phyloP scores from a whole-genome alignment of 2,888 invertebrate species.

The Apotomis betuletana region DNA sequence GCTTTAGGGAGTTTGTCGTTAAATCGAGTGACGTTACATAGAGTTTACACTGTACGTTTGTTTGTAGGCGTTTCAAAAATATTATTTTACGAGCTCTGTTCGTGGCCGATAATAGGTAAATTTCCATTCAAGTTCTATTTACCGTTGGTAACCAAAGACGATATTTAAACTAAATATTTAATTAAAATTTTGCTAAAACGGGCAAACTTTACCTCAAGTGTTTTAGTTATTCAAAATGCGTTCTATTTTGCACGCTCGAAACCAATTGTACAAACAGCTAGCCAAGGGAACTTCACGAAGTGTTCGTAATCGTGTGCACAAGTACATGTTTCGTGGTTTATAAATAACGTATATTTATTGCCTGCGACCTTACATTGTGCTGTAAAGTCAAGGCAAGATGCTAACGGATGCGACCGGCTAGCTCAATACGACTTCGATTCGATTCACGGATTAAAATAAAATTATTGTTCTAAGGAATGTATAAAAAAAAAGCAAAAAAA shows the following conservation, averaged over 20 bases:
- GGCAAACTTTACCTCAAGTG: neutral
- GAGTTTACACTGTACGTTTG: too few relatives aligned
- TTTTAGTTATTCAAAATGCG: conserved; percentile 28
- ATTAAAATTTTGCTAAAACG: neutral
- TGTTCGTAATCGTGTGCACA: conserved; percentile 11
- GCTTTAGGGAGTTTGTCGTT: too few relatives aligned
- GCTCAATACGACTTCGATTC: neutral
- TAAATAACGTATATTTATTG: conserved; percentile 37
- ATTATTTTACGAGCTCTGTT: too few relatives aligned
- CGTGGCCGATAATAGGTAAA: too few relatives aligned
- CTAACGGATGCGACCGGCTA: conserved; percentile 28
- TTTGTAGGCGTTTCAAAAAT: too few relatives aligned
- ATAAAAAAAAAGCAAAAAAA: too few relatives aligned
- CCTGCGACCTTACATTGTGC: conserved; percentile 39
- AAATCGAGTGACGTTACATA: too few relatives aligned
- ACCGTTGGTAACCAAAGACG: neutral
- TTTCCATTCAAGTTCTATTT: neutral
- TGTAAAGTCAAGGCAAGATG: conserved; percentile 38
- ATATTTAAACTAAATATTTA: too few relatives aligned
- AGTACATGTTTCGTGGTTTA: conserved; percentile 30
- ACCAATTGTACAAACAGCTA: conserved; percentile 37
- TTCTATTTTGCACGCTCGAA: conserved; percentile 22
- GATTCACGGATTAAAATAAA: conserved; percentile 3
- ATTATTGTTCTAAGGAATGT: neutral
- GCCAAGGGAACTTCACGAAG: conserved; percentile 25